Evolutionary conservation across 2,113 vertebrate genomes (phyloP).

Genomic region (Halichoeres trimaculatus): DNA sequence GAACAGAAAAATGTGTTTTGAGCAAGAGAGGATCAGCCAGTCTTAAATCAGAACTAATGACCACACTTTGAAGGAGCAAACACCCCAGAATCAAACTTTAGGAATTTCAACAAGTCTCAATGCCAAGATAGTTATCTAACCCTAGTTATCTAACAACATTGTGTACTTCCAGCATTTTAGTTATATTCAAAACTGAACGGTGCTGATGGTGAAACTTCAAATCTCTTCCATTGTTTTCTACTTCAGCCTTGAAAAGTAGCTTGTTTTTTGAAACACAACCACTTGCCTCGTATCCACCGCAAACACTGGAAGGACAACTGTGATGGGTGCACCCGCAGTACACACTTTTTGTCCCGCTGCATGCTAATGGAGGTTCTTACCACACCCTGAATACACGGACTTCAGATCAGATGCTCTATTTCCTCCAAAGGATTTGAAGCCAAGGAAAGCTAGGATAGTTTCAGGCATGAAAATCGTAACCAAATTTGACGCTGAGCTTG

Average conservation of each 20-base stretch:
- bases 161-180: background rate
- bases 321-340: conserved; percentile 58
- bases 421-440: conserved; percentile 9
- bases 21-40: too few relatives aligned
- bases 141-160: too few relatives aligned
- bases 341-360: conserved; percentile 55
- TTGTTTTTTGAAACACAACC: conserved; percentile 5
- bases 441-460: conserved; percentile 10
- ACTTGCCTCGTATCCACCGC: conserved; percentile 75
- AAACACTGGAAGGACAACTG: conserved; percentile 73
- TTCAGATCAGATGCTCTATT: conserved; percentile 4
- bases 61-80: background rate
- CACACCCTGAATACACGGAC: conserved; percentile 39
- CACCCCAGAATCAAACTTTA: too few relatives aligned
- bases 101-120: background rate
- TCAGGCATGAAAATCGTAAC: background rate
- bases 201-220: background rate
- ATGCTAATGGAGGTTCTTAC: conserved; percentile 49
- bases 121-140: background rate
- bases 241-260: background rate
- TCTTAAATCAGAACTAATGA: background rate
- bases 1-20: too few relatives aligned
- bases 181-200: conserved; percentile 5
- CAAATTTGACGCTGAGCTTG: background rate
- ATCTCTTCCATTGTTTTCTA: background rate